A percentile compares a stretch with the other conserved stretches of the same genome.
Conservation (phyloP, 2,797 vertebrate genomes). For the Syngnathus acus region DNA sequence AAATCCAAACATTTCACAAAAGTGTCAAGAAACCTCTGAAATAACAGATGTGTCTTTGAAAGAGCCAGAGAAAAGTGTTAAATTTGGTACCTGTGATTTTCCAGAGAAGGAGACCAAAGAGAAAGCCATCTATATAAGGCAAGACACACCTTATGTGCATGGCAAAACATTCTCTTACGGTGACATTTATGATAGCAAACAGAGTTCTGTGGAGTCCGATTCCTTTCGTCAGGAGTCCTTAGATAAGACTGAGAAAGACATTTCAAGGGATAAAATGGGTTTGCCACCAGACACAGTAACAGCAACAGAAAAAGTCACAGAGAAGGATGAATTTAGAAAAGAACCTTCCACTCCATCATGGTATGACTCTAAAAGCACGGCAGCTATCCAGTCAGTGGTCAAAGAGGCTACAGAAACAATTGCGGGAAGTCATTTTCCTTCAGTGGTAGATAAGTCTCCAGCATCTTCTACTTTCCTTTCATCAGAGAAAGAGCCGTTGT, state of each 20-base stretch:
- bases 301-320: slow-evolving; percentile 17
- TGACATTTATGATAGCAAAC: slow-evolving; percentile 83
- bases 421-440: slow-evolving; percentile 68
- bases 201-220: slow-evolving; percentile 65
- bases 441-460: slow-evolving; percentile 49
- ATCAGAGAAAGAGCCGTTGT: slow-evolving; percentile 38
- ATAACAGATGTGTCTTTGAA: slow-evolving; percentile 31
- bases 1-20: slow-evolving; percentile 44
- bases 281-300: not conserved
- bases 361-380: slow-evolving; percentile 27
- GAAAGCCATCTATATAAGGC: slow-evolving; percentile 74
- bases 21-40: slow-evolving; percentile 28
- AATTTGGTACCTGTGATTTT: slow-evolving; percentile 60
- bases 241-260: slow-evolving; percentile 47
- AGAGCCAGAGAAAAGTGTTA: slow-evolving; percentile 63
- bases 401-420: slow-evolving; percentile 35
- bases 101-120: slow-evolving; percentile 64
- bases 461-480: slow-evolving; percentile 45
- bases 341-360: slow-evolving; percentile 25
- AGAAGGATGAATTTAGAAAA: slow-evolving; percentile 36
- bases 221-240: slow-evolving; percentile 55
- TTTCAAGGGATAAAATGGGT: slow-evolving; percentile 23
- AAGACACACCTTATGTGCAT: slow-evolving; percentile 90
- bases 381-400: slow-evolving; percentile 24
- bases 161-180: slow-evolving; percentile 90